Evolutionary conservation across 2,888 invertebrate species (phyloP).

Genomic region (Portevinia maculata): DNA sequence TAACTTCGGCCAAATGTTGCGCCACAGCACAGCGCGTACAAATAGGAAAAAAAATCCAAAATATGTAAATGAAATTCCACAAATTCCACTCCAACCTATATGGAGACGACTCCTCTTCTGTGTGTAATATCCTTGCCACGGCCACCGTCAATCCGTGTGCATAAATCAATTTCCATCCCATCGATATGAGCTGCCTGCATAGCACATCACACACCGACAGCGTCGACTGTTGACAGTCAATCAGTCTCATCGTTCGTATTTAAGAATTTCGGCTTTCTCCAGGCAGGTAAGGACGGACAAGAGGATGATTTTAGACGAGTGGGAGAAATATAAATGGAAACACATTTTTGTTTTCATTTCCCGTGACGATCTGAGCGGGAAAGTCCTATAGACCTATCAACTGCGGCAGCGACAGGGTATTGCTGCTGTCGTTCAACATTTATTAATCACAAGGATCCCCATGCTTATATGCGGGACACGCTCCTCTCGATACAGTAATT

Average conservation of each 20-base stretch:
- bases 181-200: constrained; percentile 22
- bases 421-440: constrained; percentile 56
- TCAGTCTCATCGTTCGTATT: constrained; percentile 55
- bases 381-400: constrained; percentile 16
- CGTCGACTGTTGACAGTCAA: constrained; percentile 70
- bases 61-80: constrained; percentile 53
- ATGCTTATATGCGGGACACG: neutral
- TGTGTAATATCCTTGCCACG: constrained; percentile 52
- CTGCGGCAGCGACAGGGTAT: constrained; percentile 55
- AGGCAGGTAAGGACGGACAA: constrained; percentile 49
- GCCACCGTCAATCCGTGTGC: constrained; percentile 59
- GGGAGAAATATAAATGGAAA: constrained; percentile 23
- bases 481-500: constrained; percentile 37
- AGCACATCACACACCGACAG: constrained; percentile 14
- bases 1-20: constrained; percentile 26
- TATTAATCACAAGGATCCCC: constrained; percentile 53
- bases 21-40: neutral
- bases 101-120: constrained; percentile 3
- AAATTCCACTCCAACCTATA: constrained; percentile 16
- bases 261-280: constrained; percentile 5
- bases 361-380: constrained; percentile 55
- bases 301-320: constrained; percentile 24
- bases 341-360: constrained; percentile 71
- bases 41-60: constrained; percentile 12
- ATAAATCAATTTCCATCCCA: constrained; percentile 72